Evolutionary conservation across 2,113 vertebrate species (phyloP).

Genomic region (Balaenoptera acutorostrata): DNA sequence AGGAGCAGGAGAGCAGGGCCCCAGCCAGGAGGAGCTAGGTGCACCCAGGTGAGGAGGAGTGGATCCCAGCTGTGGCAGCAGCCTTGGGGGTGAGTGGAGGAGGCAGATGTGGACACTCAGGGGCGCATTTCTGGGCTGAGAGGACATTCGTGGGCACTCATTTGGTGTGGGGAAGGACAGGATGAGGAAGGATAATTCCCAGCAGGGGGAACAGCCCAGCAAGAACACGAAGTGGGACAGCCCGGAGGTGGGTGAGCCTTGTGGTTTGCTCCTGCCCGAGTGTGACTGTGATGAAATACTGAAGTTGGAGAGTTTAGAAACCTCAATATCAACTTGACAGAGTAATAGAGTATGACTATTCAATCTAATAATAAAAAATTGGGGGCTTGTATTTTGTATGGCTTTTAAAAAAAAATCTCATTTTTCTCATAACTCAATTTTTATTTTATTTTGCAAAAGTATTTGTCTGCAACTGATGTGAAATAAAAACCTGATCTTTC

Average conservation of each 20-base stretch:
- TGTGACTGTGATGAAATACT: neutral
- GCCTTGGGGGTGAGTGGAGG: neutral
- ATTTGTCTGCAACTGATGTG: neutral
- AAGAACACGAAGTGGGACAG: neutral
- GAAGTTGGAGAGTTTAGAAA: neutral
- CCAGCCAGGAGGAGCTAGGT: neutral
- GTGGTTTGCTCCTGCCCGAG: neutral
- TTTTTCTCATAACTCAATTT: slow-evolving; percentile 18
- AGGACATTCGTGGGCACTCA: neutral
- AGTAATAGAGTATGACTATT: neutral
- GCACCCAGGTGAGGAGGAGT: neutral
- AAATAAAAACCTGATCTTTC: neutral
- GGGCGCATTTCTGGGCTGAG: neutral
- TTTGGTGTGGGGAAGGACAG: accelerated
- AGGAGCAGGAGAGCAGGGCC: neutral
- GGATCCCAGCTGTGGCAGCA: neutral
- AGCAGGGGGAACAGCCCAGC: neutral
- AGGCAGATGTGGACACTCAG: neutral
- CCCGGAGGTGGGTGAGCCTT: neutral
- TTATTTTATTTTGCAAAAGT: neutral
- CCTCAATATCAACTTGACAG: neutral
- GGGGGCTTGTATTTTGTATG: neutral
- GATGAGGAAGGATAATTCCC: neutral
- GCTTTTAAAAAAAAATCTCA: neutral
- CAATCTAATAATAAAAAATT: neutral